A percentile compares a stretch with the other conserved stretches of the same genome.
phyloP scores from a whole-genome alignment of 2,797 vertebrate species.

The Hoplostethus mediterraneus region DNA sequence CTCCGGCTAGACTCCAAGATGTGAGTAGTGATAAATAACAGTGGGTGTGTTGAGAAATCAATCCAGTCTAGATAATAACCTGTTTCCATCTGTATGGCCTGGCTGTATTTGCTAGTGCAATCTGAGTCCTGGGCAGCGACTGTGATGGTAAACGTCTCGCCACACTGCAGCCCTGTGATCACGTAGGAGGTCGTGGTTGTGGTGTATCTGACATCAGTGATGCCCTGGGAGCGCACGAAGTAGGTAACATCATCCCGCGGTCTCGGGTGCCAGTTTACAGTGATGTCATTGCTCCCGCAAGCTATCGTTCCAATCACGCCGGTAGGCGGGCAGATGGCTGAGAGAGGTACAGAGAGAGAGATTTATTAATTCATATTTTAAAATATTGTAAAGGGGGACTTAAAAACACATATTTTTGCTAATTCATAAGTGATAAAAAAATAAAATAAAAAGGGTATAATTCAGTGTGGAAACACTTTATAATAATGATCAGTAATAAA shows the following conservation, averaged over 20 bases:
- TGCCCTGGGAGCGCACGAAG: slow-evolving; percentile 49
- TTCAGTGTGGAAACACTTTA: too few relatives aligned
- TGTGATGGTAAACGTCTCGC: slow-evolving; percentile 57
- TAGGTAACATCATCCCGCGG: slow-evolving; percentile 63
- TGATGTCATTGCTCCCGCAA: slow-evolving; percentile 78
- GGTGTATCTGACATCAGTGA: slow-evolving; percentile 36
- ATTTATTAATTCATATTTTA: too few relatives aligned
- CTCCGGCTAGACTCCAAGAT: too few relatives aligned
- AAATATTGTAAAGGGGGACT: too few relatives aligned
- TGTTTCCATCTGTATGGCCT: slow-evolving; percentile 64
- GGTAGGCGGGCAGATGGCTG: slow-evolving; percentile 83
- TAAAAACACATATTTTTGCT: too few relatives aligned
- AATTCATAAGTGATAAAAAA: too few relatives aligned
- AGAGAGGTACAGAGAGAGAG: not conserved
- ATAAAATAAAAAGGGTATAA: too few relatives aligned
- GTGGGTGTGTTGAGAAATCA: not conserved
- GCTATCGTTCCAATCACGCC: slow-evolving; percentile 57
- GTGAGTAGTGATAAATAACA: too few relatives aligned
- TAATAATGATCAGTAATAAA: too few relatives aligned
- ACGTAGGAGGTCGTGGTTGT: slow-evolving; percentile 52
- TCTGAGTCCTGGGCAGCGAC: slow-evolving; percentile 66
- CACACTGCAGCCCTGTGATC: slow-evolving; percentile 71
- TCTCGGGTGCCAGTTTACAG: slow-evolving; percentile 77
- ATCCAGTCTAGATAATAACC: slow-evolving; percentile 58
- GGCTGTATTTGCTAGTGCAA: slow-evolving; percentile 77